These are phyloP conservation scores for Drosophila emarginata DNA, from an alignment of 2,888 invertebrate species.

Conservation along the genomic window DNA sequence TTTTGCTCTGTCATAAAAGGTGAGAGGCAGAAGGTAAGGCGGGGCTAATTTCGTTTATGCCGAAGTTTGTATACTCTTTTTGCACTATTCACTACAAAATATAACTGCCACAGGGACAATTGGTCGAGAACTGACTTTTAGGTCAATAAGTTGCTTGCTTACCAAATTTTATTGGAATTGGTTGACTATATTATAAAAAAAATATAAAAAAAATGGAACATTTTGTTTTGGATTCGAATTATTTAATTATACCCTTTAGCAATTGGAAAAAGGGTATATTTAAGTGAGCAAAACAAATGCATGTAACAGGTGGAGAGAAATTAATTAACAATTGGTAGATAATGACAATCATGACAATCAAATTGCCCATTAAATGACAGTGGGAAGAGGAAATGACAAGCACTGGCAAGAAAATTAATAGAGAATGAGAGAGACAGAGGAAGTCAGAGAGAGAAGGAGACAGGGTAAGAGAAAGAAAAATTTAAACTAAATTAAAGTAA, in stretches of 20 bases:
- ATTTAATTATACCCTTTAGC: too few relatives aligned
- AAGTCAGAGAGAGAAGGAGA: background rate
- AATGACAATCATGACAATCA: conserved; percentile 45
- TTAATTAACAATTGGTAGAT: conserved; percentile 11
- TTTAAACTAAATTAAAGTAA: conserved; percentile 2
- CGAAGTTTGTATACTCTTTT: too few relatives aligned
- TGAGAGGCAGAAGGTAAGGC: background rate
- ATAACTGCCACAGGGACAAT: too few relatives aligned
- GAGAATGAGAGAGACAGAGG: background rate
- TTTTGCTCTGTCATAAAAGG: background rate
- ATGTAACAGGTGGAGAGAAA: conserved; percentile 2
- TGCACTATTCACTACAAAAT: too few relatives aligned
- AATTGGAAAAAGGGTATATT: background rate
- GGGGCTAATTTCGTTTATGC: background rate
- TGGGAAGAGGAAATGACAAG: background rate
- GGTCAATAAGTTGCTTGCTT: too few relatives aligned
- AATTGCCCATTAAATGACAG: conserved; percentile 57
- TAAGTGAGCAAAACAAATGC: background rate
- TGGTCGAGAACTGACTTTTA: too few relatives aligned
- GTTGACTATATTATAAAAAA: too few relatives aligned
- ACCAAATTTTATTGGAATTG: too few relatives aligned
- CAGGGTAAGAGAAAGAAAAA: background rate
- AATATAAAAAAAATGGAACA: too few relatives aligned
- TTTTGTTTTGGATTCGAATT: too few relatives aligned
- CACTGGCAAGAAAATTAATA: too few relatives aligned